Percentiles rank a stretch among this genome's conserved stretches.
Conservation (phyloP, 2,888 invertebrate species). For the Athrips mouffetella region DNA sequence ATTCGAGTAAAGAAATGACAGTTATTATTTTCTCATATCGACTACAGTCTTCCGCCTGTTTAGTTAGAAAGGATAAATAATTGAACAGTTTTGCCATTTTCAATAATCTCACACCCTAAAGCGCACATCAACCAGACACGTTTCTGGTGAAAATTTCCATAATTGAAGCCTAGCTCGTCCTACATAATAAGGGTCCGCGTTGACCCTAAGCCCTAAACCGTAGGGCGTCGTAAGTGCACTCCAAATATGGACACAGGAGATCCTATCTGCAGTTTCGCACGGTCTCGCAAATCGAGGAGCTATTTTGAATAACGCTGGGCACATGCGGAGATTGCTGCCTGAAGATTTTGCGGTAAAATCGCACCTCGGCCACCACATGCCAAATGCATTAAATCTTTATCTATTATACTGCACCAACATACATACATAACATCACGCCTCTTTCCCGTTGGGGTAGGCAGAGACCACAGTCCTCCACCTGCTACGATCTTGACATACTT, state of each 20-base stretch:
- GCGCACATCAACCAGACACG: slow-evolving; percentile 29
- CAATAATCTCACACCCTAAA: slow-evolving; percentile 19
- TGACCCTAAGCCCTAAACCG: slow-evolving; percentile 46
- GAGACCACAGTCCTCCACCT: too few species aligned
- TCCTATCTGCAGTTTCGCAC: slow-evolving; percentile 59
- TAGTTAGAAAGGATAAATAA: background rate
- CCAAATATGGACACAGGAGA: slow-evolving; percentile 58
- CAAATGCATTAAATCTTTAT: too few species aligned
- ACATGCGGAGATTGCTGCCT: background rate
- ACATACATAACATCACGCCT: too few species aligned
- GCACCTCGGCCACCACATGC: too few species aligned
- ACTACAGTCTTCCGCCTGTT: background rate
- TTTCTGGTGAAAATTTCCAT: slow-evolving; percentile 40
- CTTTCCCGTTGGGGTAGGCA: too few species aligned
- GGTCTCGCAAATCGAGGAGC: slow-evolving; percentile 38
- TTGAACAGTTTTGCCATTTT: slow-evolving; percentile 18
- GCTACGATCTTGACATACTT: too few species aligned
- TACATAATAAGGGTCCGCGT: slow-evolving; percentile 56
- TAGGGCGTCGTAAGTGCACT: slow-evolving; percentile 41
- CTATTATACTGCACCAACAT: too few species aligned
- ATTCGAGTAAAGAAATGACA: too few species aligned
- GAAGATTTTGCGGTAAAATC: background rate
- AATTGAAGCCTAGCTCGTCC: slow-evolving; percentile 40
- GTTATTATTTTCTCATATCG: too few species aligned
- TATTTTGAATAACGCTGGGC: slow-evolving; percentile 23